Base-by-base conservation (phyloP, 2,888 invertebrate species). In the Theretra japonica region DNA sequence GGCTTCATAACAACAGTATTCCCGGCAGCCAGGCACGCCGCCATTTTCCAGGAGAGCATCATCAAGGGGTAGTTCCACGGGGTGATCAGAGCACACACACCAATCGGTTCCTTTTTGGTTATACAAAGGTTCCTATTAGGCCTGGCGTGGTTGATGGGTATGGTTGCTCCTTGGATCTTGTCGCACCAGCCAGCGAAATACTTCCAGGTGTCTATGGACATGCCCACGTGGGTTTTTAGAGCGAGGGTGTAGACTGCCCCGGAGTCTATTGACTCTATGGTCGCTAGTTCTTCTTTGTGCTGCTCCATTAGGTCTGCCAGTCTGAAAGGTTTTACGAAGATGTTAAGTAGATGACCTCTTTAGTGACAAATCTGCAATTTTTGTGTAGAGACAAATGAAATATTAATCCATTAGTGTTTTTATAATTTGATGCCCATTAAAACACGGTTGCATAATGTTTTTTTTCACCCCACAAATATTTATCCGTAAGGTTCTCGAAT, bases 41-140 rank as follows among this genome's bases (percentile, higher is more conserved):
- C 99, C 98, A 99, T 98, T 90, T 99, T 99, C 99, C 99, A 99
- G 0, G 98, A 98, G 17, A 99, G 91, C 99, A 99, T 99, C 99
- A 99, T 99, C 15, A 99, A 93, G 0, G 99, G 99, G 88, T 99
- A 99, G 90, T 99, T 99, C 99, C 99, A 99, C 0, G 99, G 99
- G 0, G 99, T 99, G 21, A 99, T 96, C 21, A 99, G 93, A 0
- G 97, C 99, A 83, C 98, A 98, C 4, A 99, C 99, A 0, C 98
- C 99, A 75, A 99, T 97, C 0, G 99, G 98, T 88, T 99, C 99
- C 77, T 97, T 96, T 83, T 96, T 96, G 0, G 99, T 99, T 79
- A 97, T 96, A 0, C 97, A 97, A 2, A 99, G 91, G 86, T 99
- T 99, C 41, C 93, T 96, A 86, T 98, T 99, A 0, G 99, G 99